Conservation (phyloP, 1,140 invertebrate genomes). For the Tetramorium parvispinum region DNA sequence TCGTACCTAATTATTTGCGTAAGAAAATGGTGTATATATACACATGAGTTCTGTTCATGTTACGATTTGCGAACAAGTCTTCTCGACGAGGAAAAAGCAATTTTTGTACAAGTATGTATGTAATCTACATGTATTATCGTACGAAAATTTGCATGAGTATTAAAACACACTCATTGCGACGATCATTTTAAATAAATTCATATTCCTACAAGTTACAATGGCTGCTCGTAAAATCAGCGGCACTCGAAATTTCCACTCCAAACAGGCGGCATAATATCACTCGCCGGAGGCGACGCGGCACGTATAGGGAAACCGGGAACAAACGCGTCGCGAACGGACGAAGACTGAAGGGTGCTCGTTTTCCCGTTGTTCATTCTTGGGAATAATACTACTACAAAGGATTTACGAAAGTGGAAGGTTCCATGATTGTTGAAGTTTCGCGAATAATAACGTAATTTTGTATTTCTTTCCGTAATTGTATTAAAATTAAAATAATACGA, state of each 20-base stretch:
- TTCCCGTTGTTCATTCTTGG: not conserved
- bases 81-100: not conserved
- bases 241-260: conserved; percentile 46
- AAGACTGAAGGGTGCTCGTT: conserved; percentile 40
- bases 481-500: not conserved
- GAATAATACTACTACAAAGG: not conserved
- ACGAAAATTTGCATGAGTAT: not conserved
- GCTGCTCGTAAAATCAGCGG: not conserved
- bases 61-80: not conserved
- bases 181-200: not conserved
- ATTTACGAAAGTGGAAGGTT: not conserved
- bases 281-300: not conserved
- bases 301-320: conserved; percentile 33
- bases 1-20: conserved; percentile 1
- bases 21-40: not conserved
- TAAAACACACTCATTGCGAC: not conserved
- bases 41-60: not conserved
- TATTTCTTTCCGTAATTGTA: not conserved
- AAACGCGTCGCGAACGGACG: conserved; percentile 14
- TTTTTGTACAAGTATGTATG: not conserved
- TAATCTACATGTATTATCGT: not conserved
- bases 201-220: not conserved
- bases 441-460: not conserved
- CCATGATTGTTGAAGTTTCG: not conserved
- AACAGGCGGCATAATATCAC: conserved; percentile 42